Percentiles rank a stretch among this genome's conserved stretches.
Conservation (phyloP, 1,140 invertebrate genomes). For the Solenopsis fugax region DNA sequence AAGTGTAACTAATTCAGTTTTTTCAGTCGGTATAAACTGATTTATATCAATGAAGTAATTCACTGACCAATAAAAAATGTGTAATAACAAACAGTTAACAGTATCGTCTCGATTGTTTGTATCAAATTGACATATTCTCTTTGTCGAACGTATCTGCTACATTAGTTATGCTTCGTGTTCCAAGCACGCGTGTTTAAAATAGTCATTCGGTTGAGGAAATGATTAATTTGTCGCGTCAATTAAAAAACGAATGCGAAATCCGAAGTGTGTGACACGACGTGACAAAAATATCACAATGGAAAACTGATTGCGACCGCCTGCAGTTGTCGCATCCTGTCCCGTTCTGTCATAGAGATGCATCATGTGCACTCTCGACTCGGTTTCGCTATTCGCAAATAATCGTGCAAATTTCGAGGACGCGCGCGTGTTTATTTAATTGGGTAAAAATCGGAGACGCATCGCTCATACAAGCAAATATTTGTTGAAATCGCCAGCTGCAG, state of each 20-base stretch:
- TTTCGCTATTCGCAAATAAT: constrained; percentile 1
- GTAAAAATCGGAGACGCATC: background rate
- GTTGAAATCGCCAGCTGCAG: background rate
- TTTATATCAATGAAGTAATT: background rate
- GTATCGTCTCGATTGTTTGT: background rate
- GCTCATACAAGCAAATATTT: background rate
- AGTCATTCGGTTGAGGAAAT: too few relatives aligned
- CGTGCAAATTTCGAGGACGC: background rate
- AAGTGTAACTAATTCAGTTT: background rate
- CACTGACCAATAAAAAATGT: background rate
- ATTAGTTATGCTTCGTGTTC: background rate
- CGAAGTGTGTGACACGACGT: background rate
- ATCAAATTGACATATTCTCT: background rate
- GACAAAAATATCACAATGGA: constrained; percentile 36
- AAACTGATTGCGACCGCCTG: constrained; percentile 17
- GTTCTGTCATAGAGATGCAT: background rate
- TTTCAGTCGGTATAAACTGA: background rate
- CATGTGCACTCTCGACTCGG: background rate
- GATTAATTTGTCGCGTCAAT: constrained; percentile 44
- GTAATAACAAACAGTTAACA: background rate
- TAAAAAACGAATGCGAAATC: constrained; percentile 4
- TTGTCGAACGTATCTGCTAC: background rate
- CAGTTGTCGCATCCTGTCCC: background rate
- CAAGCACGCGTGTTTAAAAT: background rate
- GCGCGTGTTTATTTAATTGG: constrained; percentile 34